Percentiles rank a stretch among this genome's conserved stretches.
phyloP scores from a whole-genome alignment of 1,140 invertebrate genomes.

The Battus philenor region DNA sequence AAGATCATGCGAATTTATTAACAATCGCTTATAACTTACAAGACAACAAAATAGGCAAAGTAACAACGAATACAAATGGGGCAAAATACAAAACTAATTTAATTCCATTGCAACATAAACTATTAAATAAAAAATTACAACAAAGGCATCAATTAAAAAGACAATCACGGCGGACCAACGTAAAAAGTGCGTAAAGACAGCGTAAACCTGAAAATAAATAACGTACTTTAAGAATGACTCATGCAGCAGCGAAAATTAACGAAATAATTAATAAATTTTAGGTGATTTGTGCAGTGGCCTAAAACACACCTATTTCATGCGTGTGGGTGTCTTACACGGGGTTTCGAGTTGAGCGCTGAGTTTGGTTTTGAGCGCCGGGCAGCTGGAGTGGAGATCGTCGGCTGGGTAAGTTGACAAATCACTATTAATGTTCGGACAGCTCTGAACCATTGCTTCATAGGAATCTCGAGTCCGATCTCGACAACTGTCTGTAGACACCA shows the following conservation, averaged over 20 bases:
- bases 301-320: slow-evolving; percentile 71
- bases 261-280: slow-evolving; percentile 13
- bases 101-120: neutral
- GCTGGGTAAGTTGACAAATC: slow-evolving; percentile 1
- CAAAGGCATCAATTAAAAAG: neutral
- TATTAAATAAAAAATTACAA: neutral
- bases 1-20: too few relatives aligned
- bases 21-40: too few relatives aligned
- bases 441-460: slow-evolving; percentile 29
- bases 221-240: neutral
- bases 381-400: neutral
- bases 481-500: slow-evolving; percentile 19
- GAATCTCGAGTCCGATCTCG: slow-evolving; percentile 14
- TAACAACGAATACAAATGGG: too few relatives aligned
- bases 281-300: slow-evolving; percentile 30
- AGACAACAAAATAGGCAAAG: too few relatives aligned
- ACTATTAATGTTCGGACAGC: slow-evolving; percentile 51
- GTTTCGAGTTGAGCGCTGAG: slow-evolving; percentile 9
- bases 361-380: neutral
- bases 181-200: neutral
- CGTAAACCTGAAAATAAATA: slow-evolving; percentile 6
- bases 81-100: too few relatives aligned
- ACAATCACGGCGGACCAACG: neutral
- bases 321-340: slow-evolving; percentile 55
- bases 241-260: slow-evolving; percentile 11